phyloP scores from a whole-genome alignment of 1,140 invertebrate genomes.

The Habropoda laboriosa region DNA sequence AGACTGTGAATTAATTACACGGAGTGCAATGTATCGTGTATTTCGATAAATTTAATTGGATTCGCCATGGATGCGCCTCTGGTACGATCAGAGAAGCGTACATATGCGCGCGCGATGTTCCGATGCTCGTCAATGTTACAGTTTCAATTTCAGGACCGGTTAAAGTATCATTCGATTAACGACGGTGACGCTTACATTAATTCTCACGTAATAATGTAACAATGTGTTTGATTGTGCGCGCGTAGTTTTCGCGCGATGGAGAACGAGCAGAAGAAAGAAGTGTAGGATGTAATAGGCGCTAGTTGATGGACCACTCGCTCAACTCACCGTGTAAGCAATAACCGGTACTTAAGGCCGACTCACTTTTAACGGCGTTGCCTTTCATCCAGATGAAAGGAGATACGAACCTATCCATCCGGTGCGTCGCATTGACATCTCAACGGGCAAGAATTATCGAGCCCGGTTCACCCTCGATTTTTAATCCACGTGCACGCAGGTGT shows the following conservation, averaged over 20 bases:
- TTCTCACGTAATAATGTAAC: not conserved
- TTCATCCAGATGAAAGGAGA: conserved; percentile 47
- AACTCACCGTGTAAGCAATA: conserved; percentile 37
- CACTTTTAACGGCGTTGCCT: conserved; percentile 34
- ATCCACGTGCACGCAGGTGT: not conserved
- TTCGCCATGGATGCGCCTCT: not conserved
- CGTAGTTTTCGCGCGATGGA: not conserved
- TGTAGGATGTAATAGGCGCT: conserved; percentile 17
- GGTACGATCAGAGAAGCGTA: too few relatives aligned
- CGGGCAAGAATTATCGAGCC: not conserved
- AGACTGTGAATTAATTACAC: conserved; percentile 21
- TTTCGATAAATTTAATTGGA: conserved; percentile 18
- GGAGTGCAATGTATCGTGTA: not conserved
- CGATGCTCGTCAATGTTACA: too few relatives aligned
- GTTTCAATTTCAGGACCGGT: conserved; percentile 3
- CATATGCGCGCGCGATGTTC: too few relatives aligned
- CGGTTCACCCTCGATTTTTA: not conserved
- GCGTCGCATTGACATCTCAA: conserved; percentile 26
- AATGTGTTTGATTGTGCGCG: not conserved
- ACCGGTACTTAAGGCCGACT: conserved; percentile 41
- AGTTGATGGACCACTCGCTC: conserved; percentile 34
- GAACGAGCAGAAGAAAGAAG: not conserved
- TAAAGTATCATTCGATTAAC: conserved; percentile 12
- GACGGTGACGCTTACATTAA: not conserved
- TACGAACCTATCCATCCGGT: conserved; percentile 14